Percentiles rank a stretch among this genome's conserved stretches.
Conservation (phyloP, 2,113 vertebrate species). For the Typhlomys cinereus region DNA sequence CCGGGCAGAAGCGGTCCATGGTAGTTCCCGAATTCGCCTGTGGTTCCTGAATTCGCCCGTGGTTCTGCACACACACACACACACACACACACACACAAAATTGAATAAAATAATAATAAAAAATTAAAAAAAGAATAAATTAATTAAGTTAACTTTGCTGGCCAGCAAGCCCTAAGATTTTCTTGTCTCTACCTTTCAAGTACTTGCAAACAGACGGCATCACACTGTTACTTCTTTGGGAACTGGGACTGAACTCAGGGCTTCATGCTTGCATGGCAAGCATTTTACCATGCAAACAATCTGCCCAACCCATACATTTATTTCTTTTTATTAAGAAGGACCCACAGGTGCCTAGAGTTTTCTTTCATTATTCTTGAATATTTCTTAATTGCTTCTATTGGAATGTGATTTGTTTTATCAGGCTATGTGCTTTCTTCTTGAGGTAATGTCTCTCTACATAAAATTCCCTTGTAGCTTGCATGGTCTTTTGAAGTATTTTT, state of each 20-base stretch:
- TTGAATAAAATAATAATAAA: no score
- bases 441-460: background rate
- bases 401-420: background rate
- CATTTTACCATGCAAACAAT: background rate
- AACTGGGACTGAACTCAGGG: background rate
- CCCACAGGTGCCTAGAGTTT: background rate
- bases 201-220: background rate
- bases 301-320: background rate
- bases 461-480: background rate
- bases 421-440: background rate
- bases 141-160: background rate
- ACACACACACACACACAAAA: no score
- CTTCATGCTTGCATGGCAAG: background rate
- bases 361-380: constrained; percentile 48
- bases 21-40: no score
- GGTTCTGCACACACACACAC: no score
- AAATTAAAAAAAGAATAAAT: no score
- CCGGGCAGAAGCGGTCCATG: no score
- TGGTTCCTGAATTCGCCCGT: no score
- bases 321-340: constrained; percentile 21
- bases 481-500: background rate
- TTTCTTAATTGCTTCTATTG: background rate
- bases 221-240: background rate
- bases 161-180: background rate
- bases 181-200: background rate